These are phyloP conservation scores for Hystrix brachyura DNA, from an alignment of 2,113 vertebrate species.

Conservation along the genomic window DNA sequence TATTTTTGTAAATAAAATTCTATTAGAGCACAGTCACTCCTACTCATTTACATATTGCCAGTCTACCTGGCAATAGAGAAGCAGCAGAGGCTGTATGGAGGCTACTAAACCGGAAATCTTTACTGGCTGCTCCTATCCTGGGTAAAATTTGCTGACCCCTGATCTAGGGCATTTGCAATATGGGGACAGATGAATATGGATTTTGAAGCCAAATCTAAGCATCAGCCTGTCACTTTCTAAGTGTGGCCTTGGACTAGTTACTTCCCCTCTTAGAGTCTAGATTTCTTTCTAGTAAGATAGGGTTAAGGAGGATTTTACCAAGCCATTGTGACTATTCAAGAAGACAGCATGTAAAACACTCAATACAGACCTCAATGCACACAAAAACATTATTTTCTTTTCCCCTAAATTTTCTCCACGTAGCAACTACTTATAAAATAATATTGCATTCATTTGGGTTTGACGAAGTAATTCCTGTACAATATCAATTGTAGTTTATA, in stretches of 20 bases:
- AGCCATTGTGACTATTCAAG: not conserved
- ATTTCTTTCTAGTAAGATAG: not conserved
- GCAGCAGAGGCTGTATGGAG: not conserved
- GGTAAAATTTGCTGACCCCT: not conserved
- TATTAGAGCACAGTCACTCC: not conserved
- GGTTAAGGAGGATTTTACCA: not conserved
- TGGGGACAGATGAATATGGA: not conserved
- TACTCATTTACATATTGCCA: not conserved
- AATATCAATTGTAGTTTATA: not conserved
- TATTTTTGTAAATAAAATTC: not conserved
- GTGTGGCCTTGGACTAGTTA: not conserved
- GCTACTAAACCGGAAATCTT: not conserved
- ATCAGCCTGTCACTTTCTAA: not conserved
- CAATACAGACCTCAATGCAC: not conserved
- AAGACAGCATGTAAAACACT: not conserved
- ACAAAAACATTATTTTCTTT: not conserved
- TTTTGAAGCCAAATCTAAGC: not conserved
- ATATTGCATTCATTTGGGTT: not conserved
- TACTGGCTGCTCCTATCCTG: not conserved
- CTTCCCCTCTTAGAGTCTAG: not conserved
- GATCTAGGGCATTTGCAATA: not conserved
- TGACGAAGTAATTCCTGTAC: constrained; percentile 28
- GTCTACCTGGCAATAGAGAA: not conserved
- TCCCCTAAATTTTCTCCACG: not conserved
- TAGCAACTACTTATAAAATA: constrained; percentile 30